Conservation (phyloP, 35 echinoderm and acorn worm species). For the Ptychodera flava region DNA sequence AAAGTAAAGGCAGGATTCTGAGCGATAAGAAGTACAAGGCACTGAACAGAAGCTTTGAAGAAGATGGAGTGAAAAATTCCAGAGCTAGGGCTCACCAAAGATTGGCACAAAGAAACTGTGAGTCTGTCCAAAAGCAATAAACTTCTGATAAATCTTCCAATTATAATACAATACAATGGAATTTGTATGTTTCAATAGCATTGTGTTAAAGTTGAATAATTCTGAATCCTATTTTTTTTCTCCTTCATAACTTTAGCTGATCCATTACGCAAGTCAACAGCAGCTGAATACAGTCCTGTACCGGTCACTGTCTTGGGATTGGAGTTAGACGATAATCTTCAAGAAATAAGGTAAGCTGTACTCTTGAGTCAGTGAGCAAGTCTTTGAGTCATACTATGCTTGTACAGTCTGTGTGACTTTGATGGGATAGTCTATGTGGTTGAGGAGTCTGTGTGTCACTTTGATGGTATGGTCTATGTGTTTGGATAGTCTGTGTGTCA, state of each 20-base stretch:
- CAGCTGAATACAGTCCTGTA: constrained; percentile 21
- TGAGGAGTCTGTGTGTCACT: no score
- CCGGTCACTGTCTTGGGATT: constrained; percentile 87
- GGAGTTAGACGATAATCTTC: constrained; percentile 64
- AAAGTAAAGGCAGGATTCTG: neutral
- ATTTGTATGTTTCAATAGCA: no score
- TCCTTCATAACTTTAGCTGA: no score
- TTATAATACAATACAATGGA: no score
- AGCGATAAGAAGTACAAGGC: neutral
- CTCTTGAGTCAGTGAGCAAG: no score
- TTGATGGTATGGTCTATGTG: no score
- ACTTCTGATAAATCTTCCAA: no score
- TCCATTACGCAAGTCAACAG: constrained; percentile 25
- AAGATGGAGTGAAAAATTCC: constrained; percentile 14
- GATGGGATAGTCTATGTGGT: no score
- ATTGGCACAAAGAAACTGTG: constrained; percentile 61
- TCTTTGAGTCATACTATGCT: no score
- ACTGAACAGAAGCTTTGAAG: neutral
- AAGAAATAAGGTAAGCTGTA: constrained; percentile 64
- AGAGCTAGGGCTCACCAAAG: constrained; percentile 56
- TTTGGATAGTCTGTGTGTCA: no score
- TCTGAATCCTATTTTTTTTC: neutral
- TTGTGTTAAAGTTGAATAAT: no score
- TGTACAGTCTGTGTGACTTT: neutral
- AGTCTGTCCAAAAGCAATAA: no score